A percentile compares a stretch with the other conserved stretches of the same genome.
Evolutionary conservation across 2,797 vertebrate species (phyloP).

Genomic region (Pteropus rufus): DNA sequence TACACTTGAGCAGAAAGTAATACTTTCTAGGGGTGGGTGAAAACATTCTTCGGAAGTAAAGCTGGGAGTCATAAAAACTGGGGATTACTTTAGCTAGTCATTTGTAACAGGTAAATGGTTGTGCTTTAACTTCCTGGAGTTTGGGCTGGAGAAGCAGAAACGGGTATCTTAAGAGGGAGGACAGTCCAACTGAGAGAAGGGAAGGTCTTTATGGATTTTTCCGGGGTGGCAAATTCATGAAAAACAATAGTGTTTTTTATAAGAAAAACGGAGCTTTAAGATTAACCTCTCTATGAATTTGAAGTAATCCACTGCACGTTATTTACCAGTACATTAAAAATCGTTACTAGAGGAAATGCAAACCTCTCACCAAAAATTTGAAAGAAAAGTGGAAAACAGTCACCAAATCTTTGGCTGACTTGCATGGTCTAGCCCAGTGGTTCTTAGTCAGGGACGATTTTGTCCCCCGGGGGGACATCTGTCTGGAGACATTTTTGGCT

Average conservation of each 20-base stretch:
- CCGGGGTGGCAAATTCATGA: conserved; percentile 74
- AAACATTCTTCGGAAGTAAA: conserved; percentile 73
- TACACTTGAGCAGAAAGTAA: conserved; percentile 81
- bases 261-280: conserved; percentile 68
- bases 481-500: neutral
- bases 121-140: conserved; percentile 71
- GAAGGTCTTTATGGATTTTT: conserved; percentile 71
- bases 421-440: neutral
- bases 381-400: conserved; percentile 75
- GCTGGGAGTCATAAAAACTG: conserved; percentile 77
- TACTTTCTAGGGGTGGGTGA: conserved; percentile 61
- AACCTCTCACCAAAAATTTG: conserved; percentile 69
- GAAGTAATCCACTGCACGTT: conserved; percentile 54
- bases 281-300: conserved; percentile 73
- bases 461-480: neutral
- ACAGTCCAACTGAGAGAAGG: neutral
- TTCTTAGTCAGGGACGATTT: neutral
- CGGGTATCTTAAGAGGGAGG: neutral
- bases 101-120: conserved; percentile 78
- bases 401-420: neutral
- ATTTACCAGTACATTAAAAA: conserved; percentile 63
- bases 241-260: conserved; percentile 63
- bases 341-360: conserved; percentile 70
- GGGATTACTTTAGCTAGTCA: conserved; percentile 77
- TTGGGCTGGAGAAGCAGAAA: neutral